phyloP scores from a whole-genome alignment of 2,797 vertebrate genomes.

The Anas bernieri region DNA sequence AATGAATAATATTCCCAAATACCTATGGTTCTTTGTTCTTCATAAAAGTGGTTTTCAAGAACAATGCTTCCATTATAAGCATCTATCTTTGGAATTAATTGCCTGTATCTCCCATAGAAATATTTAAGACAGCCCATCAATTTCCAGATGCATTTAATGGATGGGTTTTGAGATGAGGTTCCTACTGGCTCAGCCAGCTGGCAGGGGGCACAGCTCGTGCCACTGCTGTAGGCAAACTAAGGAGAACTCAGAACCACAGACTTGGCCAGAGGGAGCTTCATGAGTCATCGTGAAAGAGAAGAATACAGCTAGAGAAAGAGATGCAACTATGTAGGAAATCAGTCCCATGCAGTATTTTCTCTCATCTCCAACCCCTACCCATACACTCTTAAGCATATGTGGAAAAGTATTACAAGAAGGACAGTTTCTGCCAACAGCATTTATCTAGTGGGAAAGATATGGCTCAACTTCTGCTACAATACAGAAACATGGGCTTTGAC shows the following conservation, averaged over 20 bases:
- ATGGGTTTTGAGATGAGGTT: accelerated
- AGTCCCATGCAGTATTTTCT: not conserved
- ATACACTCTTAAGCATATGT: not conserved
- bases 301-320: not conserved
- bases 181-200: not conserved
- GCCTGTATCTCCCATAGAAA: not conserved
- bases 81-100: not conserved
- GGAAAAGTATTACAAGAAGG: not conserved
- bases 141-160: not conserved
- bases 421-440: not conserved
- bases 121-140: not conserved
- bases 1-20: not conserved
- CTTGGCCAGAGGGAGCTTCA: not conserved
- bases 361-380: not conserved
- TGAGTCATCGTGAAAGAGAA: not conserved
- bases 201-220: not conserved
- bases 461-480: not conserved
- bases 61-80: not conserved
- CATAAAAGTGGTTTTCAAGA: not conserved
- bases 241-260: not conserved
- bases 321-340: not conserved
- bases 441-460: not conserved
- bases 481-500: not conserved
- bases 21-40: not conserved
- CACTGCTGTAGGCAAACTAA: not conserved